Evolutionary conservation across 2,888 invertebrate genomes (phyloP).

Genomic region (Sinotaia quadrata): DNA sequence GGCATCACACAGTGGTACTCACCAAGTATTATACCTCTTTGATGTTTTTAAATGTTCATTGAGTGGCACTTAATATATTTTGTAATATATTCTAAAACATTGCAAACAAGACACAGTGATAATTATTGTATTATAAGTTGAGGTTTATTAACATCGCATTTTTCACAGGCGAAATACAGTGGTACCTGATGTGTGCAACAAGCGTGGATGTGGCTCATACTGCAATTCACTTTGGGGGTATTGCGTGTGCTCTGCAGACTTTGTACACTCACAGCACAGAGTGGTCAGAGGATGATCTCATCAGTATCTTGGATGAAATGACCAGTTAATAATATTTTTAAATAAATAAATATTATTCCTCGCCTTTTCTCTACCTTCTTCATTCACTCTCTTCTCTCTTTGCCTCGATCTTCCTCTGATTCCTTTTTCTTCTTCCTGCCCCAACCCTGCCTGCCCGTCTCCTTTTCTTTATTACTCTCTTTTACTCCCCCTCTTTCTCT

Average conservation of each 20-base stretch:
- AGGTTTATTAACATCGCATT: too few relatives aligned
- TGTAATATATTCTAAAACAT: too few relatives aligned
- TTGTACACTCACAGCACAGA: slow-evolving; percentile 62
- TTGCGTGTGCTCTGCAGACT: slow-evolving; percentile 64
- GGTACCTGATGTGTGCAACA: slow-evolving; percentile 69
- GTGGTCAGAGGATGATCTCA: slow-evolving; percentile 69
- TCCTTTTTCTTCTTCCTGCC: too few relatives aligned
- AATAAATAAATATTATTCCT: not conserved
- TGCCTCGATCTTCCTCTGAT: too few relatives aligned
- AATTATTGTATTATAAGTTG: too few relatives aligned
- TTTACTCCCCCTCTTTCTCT: not conserved
- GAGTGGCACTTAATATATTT: too few relatives aligned
- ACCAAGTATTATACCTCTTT: too few relatives aligned
- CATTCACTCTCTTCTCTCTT: not conserved
- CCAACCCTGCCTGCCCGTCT: too few relatives aligned
- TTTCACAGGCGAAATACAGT: slow-evolving; percentile 64
- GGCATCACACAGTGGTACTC: too few relatives aligned
- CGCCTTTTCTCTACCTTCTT: not conserved
- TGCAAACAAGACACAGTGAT: too few relatives aligned
- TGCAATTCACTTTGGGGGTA: slow-evolving; percentile 59
- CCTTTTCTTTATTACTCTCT: not conserved
- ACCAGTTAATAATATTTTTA: slow-evolving; percentile 61
- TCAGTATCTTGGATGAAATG: slow-evolving; percentile 70
- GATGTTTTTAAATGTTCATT: too few relatives aligned
- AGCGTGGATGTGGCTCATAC: slow-evolving; percentile 62